Conservation (phyloP, 2,888 invertebrate species). For the Zygothrica quintamaculata region DNA sequence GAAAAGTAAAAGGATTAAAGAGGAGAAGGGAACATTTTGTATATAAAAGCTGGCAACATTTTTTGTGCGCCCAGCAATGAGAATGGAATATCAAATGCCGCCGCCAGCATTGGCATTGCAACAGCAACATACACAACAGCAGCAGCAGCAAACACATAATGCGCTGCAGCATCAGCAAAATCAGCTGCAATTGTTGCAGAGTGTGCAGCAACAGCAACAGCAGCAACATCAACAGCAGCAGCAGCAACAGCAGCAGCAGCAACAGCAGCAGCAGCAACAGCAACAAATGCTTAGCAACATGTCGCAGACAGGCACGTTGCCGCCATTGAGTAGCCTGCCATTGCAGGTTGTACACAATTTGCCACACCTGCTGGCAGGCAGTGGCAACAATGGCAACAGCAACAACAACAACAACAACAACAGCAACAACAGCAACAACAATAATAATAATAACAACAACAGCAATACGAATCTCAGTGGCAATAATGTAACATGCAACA, state of each 20-base stretch:
- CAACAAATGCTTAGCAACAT: conserved; percentile 81
- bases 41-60: conserved; percentile 27
- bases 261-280: conserved; percentile 76
- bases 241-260: conserved; percentile 72
- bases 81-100: conserved; percentile 85
- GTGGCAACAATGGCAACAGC: conserved; percentile 38
- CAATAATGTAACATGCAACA: conserved; percentile 50
- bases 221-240: conserved; percentile 78
- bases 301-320: conserved; percentile 78
- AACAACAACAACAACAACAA: conserved; percentile 36
- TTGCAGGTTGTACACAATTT: conserved; percentile 84
- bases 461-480: conserved; percentile 48
- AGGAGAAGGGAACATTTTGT: conserved; percentile 8
- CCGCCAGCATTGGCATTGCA: conserved; percentile 83
- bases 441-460: conserved; percentile 37
- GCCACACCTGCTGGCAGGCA: conserved; percentile 81
- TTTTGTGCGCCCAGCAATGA: conserved; percentile 74
- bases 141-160: conserved; percentile 69
- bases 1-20: background rate
- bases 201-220: conserved; percentile 73
- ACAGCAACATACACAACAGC: conserved; percentile 69
- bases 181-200: conserved; percentile 79
- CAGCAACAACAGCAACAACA: conserved; percentile 33
- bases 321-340: conserved; percentile 82
- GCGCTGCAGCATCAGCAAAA: conserved; percentile 77